These are phyloP conservation scores for Lasiommata megera DNA, from an alignment of 2,888 invertebrate species.

Conservation along the genomic window DNA sequence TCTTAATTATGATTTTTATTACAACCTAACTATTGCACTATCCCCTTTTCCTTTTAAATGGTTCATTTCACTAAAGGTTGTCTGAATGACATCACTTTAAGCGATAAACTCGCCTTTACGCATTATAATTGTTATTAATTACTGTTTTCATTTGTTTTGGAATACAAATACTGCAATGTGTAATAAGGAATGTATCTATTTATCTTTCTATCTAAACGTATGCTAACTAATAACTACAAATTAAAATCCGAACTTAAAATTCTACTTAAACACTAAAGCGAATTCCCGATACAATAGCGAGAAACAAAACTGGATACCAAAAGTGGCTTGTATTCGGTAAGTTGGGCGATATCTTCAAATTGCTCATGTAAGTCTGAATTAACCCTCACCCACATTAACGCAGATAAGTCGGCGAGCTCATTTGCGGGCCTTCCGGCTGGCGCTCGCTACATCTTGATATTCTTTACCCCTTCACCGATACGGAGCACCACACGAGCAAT, in stretches of 20 bases:
- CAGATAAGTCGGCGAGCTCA: conserved; percentile 81
- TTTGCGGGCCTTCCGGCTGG: conserved; percentile 80
- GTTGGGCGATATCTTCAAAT: conserved; percentile 73
- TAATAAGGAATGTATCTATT: no score
- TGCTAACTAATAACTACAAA: no score
- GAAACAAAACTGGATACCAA: conserved; percentile 38
- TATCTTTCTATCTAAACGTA: no score
- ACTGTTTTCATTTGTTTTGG: no score
- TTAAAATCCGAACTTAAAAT: conserved; percentile 18
- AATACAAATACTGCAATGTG: no score
- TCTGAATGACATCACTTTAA: no score
- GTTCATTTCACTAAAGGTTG: no score
- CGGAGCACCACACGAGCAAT: conserved; percentile 78
- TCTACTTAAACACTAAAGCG: conserved; percentile 19
- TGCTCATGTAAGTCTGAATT: conserved; percentile 80
- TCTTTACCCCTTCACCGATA: conserved; percentile 80
- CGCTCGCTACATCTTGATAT: conserved; percentile 80
- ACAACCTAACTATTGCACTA: no score
- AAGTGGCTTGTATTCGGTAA: conserved; percentile 40
- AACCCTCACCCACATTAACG: conserved; percentile 79
- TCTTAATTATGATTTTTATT: no score
- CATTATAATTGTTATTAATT: no score
- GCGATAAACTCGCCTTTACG: no score
- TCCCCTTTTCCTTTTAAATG: no score
- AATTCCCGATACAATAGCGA: conserved; percentile 10